phyloP scores from a whole-genome alignment of 1,140 invertebrate genomes.

The Bombus picipes region DNA sequence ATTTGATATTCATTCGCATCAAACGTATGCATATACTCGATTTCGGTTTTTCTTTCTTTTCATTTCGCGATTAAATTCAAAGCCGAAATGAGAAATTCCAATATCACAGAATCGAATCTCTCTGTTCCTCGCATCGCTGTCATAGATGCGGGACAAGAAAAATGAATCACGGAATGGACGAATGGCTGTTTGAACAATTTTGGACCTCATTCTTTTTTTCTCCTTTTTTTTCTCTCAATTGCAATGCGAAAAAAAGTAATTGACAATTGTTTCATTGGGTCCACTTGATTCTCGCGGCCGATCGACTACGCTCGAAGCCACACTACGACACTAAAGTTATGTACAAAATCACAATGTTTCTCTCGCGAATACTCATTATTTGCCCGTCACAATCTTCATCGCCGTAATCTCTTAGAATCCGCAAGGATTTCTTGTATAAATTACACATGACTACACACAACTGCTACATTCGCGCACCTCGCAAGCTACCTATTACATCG shows the following conservation, averaged over 20 bases:
- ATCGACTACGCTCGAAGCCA: constrained; percentile 31
- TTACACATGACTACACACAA: constrained; percentile 43
- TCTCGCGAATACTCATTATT: constrained; percentile 2
- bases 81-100: constrained; percentile 69
- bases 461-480: constrained; percentile 24
- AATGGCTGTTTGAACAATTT: constrained; percentile 8
- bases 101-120: constrained; percentile 70
- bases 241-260: constrained; percentile 47
- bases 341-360: constrained; percentile 64
- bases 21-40: background rate
- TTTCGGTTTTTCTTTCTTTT: constrained; percentile 1
- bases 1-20: background rate
- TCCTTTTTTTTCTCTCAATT: background rate
- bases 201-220: background rate
- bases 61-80: background rate
- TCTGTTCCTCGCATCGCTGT: constrained; percentile 43
- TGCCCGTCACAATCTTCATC: background rate
- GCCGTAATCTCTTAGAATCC: constrained; percentile 52
- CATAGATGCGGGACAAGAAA: constrained; percentile 31
- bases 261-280: constrained; percentile 49
- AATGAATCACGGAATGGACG: constrained; percentile 36
- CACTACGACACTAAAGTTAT: constrained; percentile 59
- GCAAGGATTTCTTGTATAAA: constrained; percentile 42
- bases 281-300: constrained; percentile 33
- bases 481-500: background rate